These are phyloP conservation scores for Ophioninae sp. DNA, from an alignment of 2,888 invertebrate genomes.

Conservation along the genomic window DNA sequence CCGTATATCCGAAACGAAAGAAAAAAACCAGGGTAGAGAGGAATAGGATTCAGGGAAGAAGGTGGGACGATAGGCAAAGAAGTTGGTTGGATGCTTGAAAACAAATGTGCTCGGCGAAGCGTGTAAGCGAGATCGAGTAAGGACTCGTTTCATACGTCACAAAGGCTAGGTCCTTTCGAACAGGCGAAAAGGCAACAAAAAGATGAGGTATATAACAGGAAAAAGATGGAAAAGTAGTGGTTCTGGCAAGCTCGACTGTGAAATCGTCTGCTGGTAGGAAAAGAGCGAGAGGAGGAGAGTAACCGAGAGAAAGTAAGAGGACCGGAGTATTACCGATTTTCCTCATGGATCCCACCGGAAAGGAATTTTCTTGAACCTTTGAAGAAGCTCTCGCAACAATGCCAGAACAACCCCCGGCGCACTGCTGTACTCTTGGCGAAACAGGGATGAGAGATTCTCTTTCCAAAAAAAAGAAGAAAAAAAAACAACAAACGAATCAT, in stretches of 20 bases:
- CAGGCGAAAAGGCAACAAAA: conserved; percentile 23
- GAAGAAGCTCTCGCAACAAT: conserved; percentile 60
- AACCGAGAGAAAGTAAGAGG: conserved; percentile 20
- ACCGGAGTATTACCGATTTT: conserved; percentile 68
- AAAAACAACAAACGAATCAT: background rate
- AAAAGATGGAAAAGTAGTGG: conserved; percentile 48
- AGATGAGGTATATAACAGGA: conserved; percentile 22
- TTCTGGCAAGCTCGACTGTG: conserved; percentile 55
- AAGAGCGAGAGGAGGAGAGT: background rate
- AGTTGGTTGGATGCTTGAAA: conserved; percentile 63
- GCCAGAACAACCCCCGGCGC: conserved; percentile 31
- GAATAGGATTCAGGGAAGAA: conserved; percentile 41
- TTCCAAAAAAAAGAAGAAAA: conserved; percentile 17
- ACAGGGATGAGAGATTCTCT: background rate
- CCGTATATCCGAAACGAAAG: conserved; percentile 12
- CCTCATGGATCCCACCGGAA: conserved; percentile 67
- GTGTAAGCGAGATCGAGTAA: conserved; percentile 69
- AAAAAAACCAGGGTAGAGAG: background rate
- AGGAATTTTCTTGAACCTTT: conserved; percentile 71
- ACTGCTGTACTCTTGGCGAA: conserved; percentile 5
- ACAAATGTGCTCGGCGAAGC: conserved; percentile 71
- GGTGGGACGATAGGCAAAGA: conserved; percentile 19
- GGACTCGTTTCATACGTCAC: conserved; percentile 67
- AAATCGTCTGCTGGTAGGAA: conserved; percentile 20
- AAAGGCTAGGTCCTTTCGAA: conserved; percentile 61